Evolutionary conservation across 2,888 invertebrate species (phyloP).

Genomic region (Keiferia lycopersicella): DNA sequence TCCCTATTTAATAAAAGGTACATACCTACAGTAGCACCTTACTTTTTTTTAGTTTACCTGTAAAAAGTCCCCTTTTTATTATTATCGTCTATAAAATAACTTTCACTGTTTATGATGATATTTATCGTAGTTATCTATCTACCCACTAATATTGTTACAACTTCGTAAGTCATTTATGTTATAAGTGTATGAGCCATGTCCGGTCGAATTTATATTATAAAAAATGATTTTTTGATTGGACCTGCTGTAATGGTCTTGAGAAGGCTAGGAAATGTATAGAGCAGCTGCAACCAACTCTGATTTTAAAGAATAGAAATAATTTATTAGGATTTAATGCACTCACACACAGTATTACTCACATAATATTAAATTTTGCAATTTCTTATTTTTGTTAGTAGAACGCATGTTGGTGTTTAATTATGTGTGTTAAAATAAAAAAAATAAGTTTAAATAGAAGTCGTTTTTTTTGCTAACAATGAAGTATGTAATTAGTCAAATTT

Average conservation of each 20-base stretch:
- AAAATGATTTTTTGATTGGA: slow-evolving; percentile 81
- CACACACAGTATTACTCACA: too few species aligned
- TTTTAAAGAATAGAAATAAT: too few species aligned
- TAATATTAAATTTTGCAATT: too few species aligned
- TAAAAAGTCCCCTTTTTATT: neutral
- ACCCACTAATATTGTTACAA: slow-evolving; percentile 56
- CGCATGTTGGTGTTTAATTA: too few species aligned
- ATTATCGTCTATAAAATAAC: slow-evolving; percentile 11
- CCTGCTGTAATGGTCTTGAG: slow-evolving; percentile 65
- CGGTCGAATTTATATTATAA: slow-evolving; percentile 75
- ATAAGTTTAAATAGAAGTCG: too few species aligned
- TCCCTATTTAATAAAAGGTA: neutral
- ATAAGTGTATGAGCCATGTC: slow-evolving; percentile 67
- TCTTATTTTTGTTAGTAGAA: too few species aligned
- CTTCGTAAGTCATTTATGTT: slow-evolving; percentile 66
- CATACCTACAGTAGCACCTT: neutral
- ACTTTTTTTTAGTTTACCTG: neutral
- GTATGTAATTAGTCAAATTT: too few species aligned
- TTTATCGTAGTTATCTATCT: slow-evolving; percentile 28
- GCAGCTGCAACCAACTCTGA: slow-evolving; percentile 38
- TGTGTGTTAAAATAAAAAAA: too few species aligned
- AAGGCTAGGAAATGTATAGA: slow-evolving; percentile 55
- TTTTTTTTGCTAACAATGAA: too few species aligned
- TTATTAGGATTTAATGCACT: too few species aligned
- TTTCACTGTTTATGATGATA: slow-evolving; percentile 26